Conservation (phyloP, 2,113 vertebrate species). For the Galbula dea region DNA sequence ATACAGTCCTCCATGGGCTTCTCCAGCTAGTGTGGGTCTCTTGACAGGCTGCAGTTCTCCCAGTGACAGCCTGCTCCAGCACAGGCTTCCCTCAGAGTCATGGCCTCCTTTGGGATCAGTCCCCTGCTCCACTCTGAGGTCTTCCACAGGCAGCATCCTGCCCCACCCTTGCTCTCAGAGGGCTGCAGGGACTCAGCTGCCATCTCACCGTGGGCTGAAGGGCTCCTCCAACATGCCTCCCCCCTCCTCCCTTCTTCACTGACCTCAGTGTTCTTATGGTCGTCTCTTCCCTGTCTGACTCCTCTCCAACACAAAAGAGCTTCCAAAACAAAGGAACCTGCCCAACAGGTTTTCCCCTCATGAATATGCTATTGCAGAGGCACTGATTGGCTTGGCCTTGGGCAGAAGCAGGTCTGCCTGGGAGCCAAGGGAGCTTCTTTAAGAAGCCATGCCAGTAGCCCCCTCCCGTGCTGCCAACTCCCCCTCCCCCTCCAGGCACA, state of each 20-base stretch:
- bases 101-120: background rate
- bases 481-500: background rate
- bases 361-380: background rate
- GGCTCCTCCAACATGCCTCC: too few relatives aligned
- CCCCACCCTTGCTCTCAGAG: background rate
- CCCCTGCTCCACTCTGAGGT: background rate
- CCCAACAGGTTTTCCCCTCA: background rate
- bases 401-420: background rate
- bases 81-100: background rate
- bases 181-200: background rate
- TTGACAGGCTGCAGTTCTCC: background rate
- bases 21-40: background rate
- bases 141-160: background rate
- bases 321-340: background rate
- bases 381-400: background rate
- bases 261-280: background rate
- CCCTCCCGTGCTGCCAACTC: background rate
- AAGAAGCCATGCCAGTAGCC: background rate
- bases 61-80: background rate
- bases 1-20: background rate
- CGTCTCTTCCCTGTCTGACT: background rate
- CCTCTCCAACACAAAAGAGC: background rate
- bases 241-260: background rate
- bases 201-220: background rate
- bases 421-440: background rate